phyloP scores from a whole-genome alignment of 2,113 vertebrate genomes.

The Phyllostomus hastatus region DNA sequence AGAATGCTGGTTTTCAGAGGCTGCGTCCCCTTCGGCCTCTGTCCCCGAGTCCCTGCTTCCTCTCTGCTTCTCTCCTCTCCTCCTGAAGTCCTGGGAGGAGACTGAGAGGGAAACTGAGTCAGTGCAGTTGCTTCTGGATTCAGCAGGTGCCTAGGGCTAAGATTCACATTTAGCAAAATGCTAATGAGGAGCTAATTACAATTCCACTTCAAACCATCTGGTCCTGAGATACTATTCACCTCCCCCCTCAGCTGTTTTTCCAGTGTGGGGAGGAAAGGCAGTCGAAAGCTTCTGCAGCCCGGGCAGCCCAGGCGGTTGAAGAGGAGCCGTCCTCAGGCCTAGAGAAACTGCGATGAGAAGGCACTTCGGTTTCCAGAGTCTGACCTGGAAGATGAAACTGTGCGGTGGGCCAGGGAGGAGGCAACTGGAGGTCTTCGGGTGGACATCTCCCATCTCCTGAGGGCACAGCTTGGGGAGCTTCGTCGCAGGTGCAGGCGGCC shows the following conservation, averaged over 20 bases:
- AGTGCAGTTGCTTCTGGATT: neutral
- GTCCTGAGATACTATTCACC: constrained; percentile 29
- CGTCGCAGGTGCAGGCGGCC: fast-evolving
- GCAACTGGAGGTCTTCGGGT: fast-evolving
- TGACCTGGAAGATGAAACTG: neutral
- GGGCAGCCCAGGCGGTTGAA: fast-evolving
- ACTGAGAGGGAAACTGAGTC: neutral
- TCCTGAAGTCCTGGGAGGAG: neutral
- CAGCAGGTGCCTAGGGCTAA: neutral
- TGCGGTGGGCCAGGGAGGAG: neutral
- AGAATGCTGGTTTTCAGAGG: neutral
- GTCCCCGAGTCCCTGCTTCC: neutral
- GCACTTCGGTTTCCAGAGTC: neutral
- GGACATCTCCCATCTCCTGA: neutral
- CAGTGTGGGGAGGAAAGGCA: neutral
- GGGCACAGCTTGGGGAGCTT: neutral
- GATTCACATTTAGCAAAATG: constrained; percentile 18
- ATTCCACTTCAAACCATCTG: neutral
- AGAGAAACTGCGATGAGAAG: neutral
- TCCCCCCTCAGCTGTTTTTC: neutral
- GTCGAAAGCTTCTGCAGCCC: neutral
- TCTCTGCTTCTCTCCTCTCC: neutral
- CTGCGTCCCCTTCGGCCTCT: neutral
- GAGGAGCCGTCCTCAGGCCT: neutral
- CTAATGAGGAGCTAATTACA: neutral